Base-by-base conservation (phyloP, 2,888 invertebrate genomes). In the Polyploca ridens region DNA sequence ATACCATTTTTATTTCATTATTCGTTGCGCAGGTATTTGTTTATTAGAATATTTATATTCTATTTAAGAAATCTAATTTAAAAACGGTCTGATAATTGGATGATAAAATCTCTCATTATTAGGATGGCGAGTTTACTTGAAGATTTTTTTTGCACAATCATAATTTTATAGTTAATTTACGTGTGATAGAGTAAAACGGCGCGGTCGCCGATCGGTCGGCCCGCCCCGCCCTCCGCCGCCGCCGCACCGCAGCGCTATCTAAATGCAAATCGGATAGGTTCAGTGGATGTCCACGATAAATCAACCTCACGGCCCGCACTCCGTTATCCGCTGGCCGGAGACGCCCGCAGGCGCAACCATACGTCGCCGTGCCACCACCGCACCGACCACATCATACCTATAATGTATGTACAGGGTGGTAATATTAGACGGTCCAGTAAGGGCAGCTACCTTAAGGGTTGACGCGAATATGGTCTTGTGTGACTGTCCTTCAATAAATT, bases 231-330 rank as follows among this genome's bases (percentile, higher is more conserved):
- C 41, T 3, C 8, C 10, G 38, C 79, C 76, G 78, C 74, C 83
- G 78, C 77, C 72, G 54, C 78, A 68, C 79, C 82, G 79, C 77
- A 75, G 82, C 79, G 88, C 91, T 91, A 93, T 93, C 93, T 93
- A 94, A 93, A 94, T 94, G 93, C 93, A 93, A 94, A 94, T 94
- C 91, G 90, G 90, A 90, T 92, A 91, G 92, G 90, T 91, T 89
- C 89, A 84, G 87, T 90, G 89, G 91, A 90, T 89, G 91, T 89
- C 86, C 85, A 83, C 89, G 86, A 93, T 93, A 93, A 93, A 93
- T 94, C 91, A 93, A 88, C 88, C 86, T 84, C 83, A 80, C 75
- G 74, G 83, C 73, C 77, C 73, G 75, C 70, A 79, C 80, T 86
- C 90, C 91, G 90, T 90, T 91, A 91, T 79, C 78, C 84, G 77